Percentiles rank a stretch among this genome's conserved stretches.
Conservation (phyloP, 2,888 invertebrate species). For the Ophion costatus region DNA sequence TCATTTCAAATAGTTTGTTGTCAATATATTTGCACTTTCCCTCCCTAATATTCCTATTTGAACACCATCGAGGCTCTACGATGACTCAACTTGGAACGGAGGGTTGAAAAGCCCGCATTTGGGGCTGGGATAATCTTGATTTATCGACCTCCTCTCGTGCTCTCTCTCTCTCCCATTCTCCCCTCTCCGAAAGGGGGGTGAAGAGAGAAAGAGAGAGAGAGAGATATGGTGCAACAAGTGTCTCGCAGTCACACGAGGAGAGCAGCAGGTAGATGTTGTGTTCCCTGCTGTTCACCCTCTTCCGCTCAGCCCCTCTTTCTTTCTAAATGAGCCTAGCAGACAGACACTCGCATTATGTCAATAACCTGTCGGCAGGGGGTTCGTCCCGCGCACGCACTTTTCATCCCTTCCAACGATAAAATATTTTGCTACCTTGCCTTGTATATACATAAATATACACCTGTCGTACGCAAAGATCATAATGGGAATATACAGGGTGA, state of each 20-base stretch:
- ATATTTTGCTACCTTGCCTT: neutral
- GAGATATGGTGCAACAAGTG: constrained; percentile 66
- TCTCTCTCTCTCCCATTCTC: neutral
- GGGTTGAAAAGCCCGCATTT: constrained; percentile 47
- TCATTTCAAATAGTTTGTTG: neutral
- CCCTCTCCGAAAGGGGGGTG: too few relatives aligned
- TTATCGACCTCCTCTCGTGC: constrained; percentile 56
- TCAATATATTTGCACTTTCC: constrained; percentile 11
- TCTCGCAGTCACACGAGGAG: constrained; percentile 50
- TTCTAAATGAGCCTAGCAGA: neutral
- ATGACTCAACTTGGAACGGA: constrained; percentile 19
- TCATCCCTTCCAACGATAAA: constrained; percentile 34
- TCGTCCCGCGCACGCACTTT: constrained; percentile 57
- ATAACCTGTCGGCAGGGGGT: constrained; percentile 58
- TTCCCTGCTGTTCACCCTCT: constrained; percentile 9
- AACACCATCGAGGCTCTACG: constrained; percentile 2
- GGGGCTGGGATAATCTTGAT: constrained; percentile 66
- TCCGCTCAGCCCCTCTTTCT: too few relatives aligned
- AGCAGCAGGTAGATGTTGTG: constrained; percentile 66
- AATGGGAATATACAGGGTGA: neutral
- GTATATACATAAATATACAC: neutral
- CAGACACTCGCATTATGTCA: constrained; percentile 54
- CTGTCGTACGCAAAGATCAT: neutral
- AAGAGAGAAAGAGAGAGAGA: constrained; percentile 3
- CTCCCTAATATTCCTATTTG: constrained; percentile 3